Base-by-base conservation (phyloP, 2,888 invertebrate species). In the Plemyria rubiginata region DNA sequence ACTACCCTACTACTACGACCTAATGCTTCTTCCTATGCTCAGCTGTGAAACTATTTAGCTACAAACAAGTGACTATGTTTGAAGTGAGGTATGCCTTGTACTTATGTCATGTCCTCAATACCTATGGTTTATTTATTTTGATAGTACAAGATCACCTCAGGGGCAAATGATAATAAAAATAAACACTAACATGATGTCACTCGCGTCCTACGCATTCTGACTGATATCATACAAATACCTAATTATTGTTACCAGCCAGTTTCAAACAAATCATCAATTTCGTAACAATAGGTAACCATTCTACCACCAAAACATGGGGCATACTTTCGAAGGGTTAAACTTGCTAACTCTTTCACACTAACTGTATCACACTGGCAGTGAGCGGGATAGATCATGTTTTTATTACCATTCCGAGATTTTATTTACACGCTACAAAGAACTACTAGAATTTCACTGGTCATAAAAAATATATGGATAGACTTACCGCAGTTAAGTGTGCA, bases 401-500 rank as follows among this genome's bases (percentile, higher is more conserved):
- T 88, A 88, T 41, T 90, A 90, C 83, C 88, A 88, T 81, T 72
- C 8, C 3, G 0, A 53, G 66, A 78, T 78, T 82, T 72, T 84
- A 84, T 83, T 87, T 85, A 84, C 79, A 84, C 75, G 78, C 72
- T 75, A 56, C 67, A 78, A 84, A 78, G 74, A 77, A 79, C n/a
- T n/a, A 11, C 11, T 67, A 68, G 69, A 66, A 65, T 71, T 71
- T 67, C 64, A 56, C 13, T 29, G 22, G 12, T 53, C 60, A 65
- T 65, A 60, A 48, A 52, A 55, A 59, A 66, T 46, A 58, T 58
- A 51, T 67, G 49, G 46, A 51, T 51, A 16, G 66, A 86, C 92
- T 89, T 78, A 92, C 92, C 88, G 88, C 84, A 75, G 75, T 84
- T 84, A 87, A 87, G 84, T 84, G 85, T 85, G 87, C 92, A 92